Base-by-base conservation (phyloP, 1,140 invertebrate species). In the Helicoverpa zea region DNA sequence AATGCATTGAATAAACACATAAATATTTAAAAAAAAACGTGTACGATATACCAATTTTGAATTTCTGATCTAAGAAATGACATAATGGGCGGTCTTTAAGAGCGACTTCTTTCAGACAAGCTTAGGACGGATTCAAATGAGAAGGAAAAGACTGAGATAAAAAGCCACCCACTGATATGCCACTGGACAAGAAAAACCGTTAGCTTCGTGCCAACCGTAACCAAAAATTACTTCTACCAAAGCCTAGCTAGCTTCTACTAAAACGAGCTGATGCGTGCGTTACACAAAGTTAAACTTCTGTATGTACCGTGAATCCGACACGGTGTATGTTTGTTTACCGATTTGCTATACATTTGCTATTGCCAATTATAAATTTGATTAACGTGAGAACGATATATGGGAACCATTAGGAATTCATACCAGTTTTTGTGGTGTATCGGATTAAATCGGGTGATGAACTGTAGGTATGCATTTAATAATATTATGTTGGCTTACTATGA, bases 271-370 rank as follows among this genome's bases (percentile, higher is more conserved):
- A n/a, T 68, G 64, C 43, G 64, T 70, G 51, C 52, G 47, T 30
- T 56, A 56, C 49, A 58, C 59, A 30, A 77, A 68, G 49, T 43
- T 43, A 78, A 49, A 68, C 64, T 79, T 59, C 76, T 79, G 76
- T 68, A 56, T 58, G 23, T 14, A 16, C 64, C 52, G 30, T 68
- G 23, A 13, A 70, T 79, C 56, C 30, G n/a, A 2, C 7, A 68
- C 43, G 30, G 30, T 64, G 49, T 18, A 70, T 91, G 86, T 91
- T 90, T 89, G 86, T 90, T 91, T 91, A 91, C 85, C 90, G 82
- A 91, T 91, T 91, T 89, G 90, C 84, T 86, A 90, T 90, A 90
- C 80, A 79, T 87, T 86, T 87, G 66, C 83, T 89, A 91, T 90
- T 90, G 87, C 86, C 84, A 90, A 90, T 91, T 83, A 86, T 66